Conservation (phyloP, 2,797 vertebrate species). For the Hippocampus kuda region DNA sequence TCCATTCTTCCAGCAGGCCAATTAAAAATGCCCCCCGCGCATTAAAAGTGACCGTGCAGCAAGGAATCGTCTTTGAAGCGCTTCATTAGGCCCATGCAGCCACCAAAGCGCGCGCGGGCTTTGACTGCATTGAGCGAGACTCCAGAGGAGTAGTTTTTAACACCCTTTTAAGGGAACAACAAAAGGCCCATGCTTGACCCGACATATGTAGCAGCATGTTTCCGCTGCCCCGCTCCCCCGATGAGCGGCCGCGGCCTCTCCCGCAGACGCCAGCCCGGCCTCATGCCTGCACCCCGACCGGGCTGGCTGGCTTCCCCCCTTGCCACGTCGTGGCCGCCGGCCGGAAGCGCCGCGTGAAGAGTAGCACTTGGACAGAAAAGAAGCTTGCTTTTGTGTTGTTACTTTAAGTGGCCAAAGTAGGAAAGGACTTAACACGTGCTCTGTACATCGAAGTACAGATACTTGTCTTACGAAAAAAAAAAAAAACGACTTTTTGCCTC, state of each 20-base stretch:
- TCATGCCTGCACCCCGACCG: conserved; percentile 59
- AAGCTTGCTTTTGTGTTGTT: conserved; percentile 44
- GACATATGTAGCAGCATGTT: conserved; percentile 86
- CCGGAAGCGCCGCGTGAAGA: conserved; percentile 74
- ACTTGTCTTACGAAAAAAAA: too few species aligned
- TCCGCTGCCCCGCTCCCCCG: conserved; percentile 67
- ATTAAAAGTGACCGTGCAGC: conserved; percentile 80
- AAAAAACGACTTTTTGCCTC: too few species aligned
- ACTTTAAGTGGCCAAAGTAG: not conserved
- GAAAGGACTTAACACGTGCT: too few species aligned
- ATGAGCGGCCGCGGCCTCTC: conserved; percentile 55
- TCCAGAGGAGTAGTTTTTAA: conserved; percentile 80
- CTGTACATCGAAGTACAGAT: not conserved
- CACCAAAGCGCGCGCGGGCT: conserved; percentile 64
- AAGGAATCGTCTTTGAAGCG: conserved; percentile 75
- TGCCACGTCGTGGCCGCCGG: conserved; percentile 66
- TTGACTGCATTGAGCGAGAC: conserved; percentile 66
- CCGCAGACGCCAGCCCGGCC: conserved; percentile 63
- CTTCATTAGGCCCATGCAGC: conserved; percentile 76
- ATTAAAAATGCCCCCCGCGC: conserved; percentile 77
- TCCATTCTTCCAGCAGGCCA: conserved; percentile 64
- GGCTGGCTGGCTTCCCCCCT: conserved; percentile 59
- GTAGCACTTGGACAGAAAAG: conserved; percentile 73
- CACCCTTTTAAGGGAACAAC: conserved; percentile 76
- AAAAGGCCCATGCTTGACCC: conserved; percentile 81